Percentiles rank a stretch among this genome's conserved stretches.
Evolutionary conservation across 2,888 invertebrate species (phyloP).

Genomic region (Palloptera scutellata): DNA sequence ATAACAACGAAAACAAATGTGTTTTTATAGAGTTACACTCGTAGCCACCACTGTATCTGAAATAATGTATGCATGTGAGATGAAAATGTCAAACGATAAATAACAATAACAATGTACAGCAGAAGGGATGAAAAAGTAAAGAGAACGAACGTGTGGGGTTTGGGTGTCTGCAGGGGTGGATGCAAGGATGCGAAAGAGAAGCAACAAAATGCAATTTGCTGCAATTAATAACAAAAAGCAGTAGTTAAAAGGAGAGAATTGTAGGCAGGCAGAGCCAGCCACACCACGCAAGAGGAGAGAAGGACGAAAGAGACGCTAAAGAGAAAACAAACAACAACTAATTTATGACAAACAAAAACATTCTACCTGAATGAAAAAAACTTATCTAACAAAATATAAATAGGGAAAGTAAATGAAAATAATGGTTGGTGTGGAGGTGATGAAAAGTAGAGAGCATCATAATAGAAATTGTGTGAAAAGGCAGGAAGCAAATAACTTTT

Average conservation of each 20-base stretch:
- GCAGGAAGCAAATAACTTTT: too few species aligned
- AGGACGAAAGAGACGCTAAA: slow-evolving; percentile 18
- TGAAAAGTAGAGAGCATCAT: too few species aligned
- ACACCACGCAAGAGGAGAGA: background rate
- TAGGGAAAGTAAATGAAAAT: too few species aligned
- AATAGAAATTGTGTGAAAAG: too few species aligned
- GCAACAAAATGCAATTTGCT: slow-evolving; percentile 47
- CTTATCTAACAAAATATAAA: background rate
- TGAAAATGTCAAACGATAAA: too few species aligned
- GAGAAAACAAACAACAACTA: slow-evolving; percentile 11
- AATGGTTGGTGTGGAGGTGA: too few species aligned
- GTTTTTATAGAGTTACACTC: too few species aligned
- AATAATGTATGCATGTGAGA: too few species aligned
- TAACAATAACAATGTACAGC: too few species aligned
- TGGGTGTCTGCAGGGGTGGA: background rate
- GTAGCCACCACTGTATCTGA: too few species aligned
- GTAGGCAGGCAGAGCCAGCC: background rate
- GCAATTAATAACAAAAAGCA: slow-evolving; percentile 47
- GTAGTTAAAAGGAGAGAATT: slow-evolving; percentile 5
- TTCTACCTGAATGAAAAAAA: slow-evolving; percentile 16
- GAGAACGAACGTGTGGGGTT: background rate
- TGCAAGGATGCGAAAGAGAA: background rate
- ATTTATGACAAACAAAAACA: slow-evolving; percentile 22
- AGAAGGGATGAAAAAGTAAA: too few species aligned
- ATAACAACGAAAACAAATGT: too few species aligned